These are phyloP conservation scores for Otolemur garnettii DNA, from an alignment of 2,113 vertebrate genomes.

Conservation along the genomic window DNA sequence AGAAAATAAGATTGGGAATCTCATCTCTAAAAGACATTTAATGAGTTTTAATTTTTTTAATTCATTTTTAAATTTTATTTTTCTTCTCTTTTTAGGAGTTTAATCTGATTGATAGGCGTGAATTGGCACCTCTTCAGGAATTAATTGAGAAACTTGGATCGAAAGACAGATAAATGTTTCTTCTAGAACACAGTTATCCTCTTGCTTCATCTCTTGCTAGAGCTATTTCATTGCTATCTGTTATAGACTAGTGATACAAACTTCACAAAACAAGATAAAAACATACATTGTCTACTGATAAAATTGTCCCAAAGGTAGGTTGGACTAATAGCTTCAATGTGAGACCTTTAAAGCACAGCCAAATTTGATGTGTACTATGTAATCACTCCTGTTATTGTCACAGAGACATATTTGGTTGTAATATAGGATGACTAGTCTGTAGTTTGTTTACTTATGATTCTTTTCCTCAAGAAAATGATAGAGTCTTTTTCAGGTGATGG, in stretches of 20 bases:
- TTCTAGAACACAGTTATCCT: slow-evolving; percentile 53
- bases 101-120: slow-evolving; percentile 96
- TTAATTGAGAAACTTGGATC: slow-evolving; percentile 98
- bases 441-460: slow-evolving; percentile 29
- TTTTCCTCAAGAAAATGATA: slow-evolving; percentile 61
- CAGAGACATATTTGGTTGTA: slow-evolving; percentile 9
- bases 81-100: slow-evolving; percentile 91
- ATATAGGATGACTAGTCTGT: background rate
- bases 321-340: slow-evolving; percentile 20
- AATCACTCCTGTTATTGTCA: background rate
- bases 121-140: slow-evolving; percentile 97
- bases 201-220: slow-evolving; percentile 70
- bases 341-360: slow-evolving; percentile 36
- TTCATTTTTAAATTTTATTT: slow-evolving; percentile 31
- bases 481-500: slow-evolving; percentile 35
- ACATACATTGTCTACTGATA: slow-evolving; percentile 51
- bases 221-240: slow-evolving; percentile 70
- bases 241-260: slow-evolving; percentile 72
- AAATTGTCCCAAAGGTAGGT: slow-evolving; percentile 73
- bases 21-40: slow-evolving; percentile 50
- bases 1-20: background rate
- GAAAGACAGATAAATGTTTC: slow-evolving; percentile 95
- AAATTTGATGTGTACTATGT: slow-evolving; percentile 2
- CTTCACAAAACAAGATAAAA: slow-evolving; percentile 65
- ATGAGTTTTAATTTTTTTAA: slow-evolving; percentile 44